A percentile compares a stretch with the other conserved stretches of the same genome.
Evolutionary conservation across 2,797 vertebrate species (phyloP).

Genomic region (Naso thynnoides): DNA sequence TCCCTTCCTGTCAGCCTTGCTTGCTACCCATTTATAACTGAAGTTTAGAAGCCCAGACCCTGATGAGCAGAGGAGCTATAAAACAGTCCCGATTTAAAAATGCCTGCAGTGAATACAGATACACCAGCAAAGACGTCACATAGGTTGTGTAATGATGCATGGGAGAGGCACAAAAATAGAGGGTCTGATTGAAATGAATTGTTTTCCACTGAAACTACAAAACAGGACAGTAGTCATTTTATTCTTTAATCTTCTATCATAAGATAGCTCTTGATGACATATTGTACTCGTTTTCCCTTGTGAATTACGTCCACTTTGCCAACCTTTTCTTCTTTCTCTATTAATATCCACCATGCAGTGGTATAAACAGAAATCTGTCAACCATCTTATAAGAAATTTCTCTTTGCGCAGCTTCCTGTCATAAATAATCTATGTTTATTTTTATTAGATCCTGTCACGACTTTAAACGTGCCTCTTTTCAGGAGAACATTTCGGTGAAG

Average conservation of each 20-base stretch:
- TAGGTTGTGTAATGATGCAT: conserved; percentile 11
- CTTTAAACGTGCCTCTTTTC: neutral
- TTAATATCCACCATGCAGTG: conserved; percentile 11
- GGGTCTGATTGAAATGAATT: conserved; percentile 28
- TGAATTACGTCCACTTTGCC: conserved; percentile 2
- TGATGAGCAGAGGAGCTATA: conserved; percentile 27
- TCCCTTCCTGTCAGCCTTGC: conserved; percentile 31
- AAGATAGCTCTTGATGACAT: conserved; percentile 2
- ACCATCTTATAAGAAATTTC: neutral
- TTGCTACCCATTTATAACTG: conserved; percentile 47
- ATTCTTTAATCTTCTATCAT: neutral
- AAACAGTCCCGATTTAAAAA: conserved; percentile 30
- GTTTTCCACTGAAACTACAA: conserved; percentile 29
- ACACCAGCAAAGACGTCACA: neutral
- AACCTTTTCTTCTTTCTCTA: conserved; percentile 26
- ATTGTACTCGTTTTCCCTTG: neutral
- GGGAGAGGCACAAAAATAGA: conserved; percentile 16
- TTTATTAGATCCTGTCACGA: neutral
- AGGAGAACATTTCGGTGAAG: neutral
- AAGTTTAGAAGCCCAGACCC: conserved; percentile 20
- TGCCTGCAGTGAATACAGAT: conserved; percentile 20
- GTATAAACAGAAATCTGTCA: conserved; percentile 24
- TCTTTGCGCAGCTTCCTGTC: neutral
- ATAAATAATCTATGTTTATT: neutral
- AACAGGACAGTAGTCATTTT: conserved; percentile 17